Evolutionary conservation across 2,888 invertebrate genomes (phyloP).

Genomic region (Dinocampus coccinellae): DNA sequence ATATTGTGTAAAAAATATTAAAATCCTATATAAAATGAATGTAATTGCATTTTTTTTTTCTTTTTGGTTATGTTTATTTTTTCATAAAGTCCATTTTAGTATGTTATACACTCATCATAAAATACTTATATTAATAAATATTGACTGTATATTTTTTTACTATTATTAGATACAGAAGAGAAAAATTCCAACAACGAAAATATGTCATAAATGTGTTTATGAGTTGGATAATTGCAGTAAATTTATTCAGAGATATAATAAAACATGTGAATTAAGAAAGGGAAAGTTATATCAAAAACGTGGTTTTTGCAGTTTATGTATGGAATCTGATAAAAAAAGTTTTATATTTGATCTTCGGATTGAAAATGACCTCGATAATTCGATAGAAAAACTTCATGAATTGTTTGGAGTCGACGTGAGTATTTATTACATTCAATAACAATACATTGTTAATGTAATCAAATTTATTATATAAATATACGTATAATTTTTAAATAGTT

Average conservation of each 20-base stretch:
- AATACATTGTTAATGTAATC: not conserved
- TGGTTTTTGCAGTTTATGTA: conserved; percentile 54
- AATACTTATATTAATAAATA: too few species aligned
- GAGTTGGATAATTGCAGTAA: conserved; percentile 61
- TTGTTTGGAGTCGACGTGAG: conserved; percentile 57
- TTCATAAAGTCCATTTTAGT: not conserved
- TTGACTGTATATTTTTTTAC: not conserved
- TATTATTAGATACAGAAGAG: conserved; percentile 32
- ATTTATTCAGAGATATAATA: conserved; percentile 58
- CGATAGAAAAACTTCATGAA: conserved; percentile 49
- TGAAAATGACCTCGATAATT: conserved; percentile 46
- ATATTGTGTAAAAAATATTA: too few species aligned
- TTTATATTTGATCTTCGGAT: conserved; percentile 56
- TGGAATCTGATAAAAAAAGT: conserved; percentile 45
- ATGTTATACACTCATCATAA: not conserved
- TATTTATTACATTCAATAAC: not conserved
- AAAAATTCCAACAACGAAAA: conserved; percentile 50
- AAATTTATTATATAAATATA: not conserved
- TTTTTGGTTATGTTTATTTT: conserved; percentile 3
- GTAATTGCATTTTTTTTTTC: too few species aligned
- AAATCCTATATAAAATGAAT: too few species aligned
- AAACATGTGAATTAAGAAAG: conserved; percentile 14
- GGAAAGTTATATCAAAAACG: conserved; percentile 28
- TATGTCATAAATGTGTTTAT: conserved; percentile 65
- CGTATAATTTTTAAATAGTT: conserved; percentile 21